Percentiles rank a stretch among this genome's conserved stretches.
phyloP scores from a whole-genome alignment of 2,113 vertebrate species.

The Erinaceus europaeus region DNA sequence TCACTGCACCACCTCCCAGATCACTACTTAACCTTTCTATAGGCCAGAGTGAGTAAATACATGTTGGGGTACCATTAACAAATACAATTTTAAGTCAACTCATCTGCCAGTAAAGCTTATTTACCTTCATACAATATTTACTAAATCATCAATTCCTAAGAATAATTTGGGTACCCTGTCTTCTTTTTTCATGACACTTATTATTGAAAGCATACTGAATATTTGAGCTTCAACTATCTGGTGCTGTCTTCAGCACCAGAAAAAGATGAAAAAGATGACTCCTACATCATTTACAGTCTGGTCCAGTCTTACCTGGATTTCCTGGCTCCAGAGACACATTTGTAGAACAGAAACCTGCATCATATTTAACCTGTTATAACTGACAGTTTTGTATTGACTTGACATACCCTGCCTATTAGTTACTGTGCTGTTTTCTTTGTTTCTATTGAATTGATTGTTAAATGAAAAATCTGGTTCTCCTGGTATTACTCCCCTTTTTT shows the following conservation, averaged over 20 bases:
- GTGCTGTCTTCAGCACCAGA: not conserved
- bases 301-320: not conserved
- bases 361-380: slow-evolving; percentile 2
- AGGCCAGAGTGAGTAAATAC: not conserved
- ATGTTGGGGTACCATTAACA: slow-evolving; percentile 1
- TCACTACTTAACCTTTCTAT: not conserved
- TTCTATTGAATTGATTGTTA: slow-evolving; percentile 43
- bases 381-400: slow-evolving; percentile 45
- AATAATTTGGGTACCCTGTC: not conserved
- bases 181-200: not conserved
- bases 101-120: slow-evolving; percentile 2
- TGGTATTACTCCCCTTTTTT: not conserved
- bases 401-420: slow-evolving; percentile 17
- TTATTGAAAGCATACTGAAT: not conserved
- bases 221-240: not conserved
- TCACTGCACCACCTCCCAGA: too few species aligned
- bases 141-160: not conserved
- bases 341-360: slow-evolving; percentile 26
- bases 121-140: not conserved
- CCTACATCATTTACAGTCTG: not conserved
- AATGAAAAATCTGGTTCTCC: not conserved
- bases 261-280: not conserved
- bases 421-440: not conserved
- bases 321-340: not conserved
- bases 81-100: not conserved